Evolutionary conservation across 2,113 vertebrate species (phyloP).

Genomic region (Porphyrio hochstetteri): DNA sequence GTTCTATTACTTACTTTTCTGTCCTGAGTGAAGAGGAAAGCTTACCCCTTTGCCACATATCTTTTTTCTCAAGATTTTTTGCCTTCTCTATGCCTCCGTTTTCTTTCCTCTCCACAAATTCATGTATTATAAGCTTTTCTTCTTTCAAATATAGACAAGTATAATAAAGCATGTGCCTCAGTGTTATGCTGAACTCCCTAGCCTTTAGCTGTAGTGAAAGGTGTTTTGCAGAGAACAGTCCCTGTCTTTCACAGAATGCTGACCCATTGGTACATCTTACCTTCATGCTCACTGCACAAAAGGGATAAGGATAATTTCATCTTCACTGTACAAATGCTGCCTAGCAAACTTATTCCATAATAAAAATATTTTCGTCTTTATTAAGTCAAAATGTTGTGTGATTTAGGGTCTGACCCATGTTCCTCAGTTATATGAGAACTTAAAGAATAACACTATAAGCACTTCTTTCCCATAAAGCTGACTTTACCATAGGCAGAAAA

Average conservation of each 20-base stretch:
- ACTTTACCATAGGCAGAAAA: not conserved
- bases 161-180: not conserved
- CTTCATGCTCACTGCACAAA: not conserved
- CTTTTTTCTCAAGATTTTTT: not conserved
- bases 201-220: not conserved
- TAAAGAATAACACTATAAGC: not conserved
- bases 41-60: not conserved
- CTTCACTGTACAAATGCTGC: not conserved
- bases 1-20: not conserved
- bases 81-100: not conserved
- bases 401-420: not conserved
- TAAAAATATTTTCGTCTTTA: not conserved
- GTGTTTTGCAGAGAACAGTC: not conserved
- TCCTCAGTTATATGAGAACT: not conserved
- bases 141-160: not conserved
- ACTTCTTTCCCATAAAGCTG: not conserved
- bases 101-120: not conserved
- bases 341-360: not conserved
- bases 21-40: not conserved
- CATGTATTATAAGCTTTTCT: not conserved
- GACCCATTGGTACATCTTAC: not conserved
- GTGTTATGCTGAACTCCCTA: not conserved
- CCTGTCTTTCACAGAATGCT: not conserved
- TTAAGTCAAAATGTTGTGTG: not conserved
- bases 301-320: not conserved